Conservation (phyloP, 2,888 invertebrate genomes). For the Drosophila eohydei region DNA sequence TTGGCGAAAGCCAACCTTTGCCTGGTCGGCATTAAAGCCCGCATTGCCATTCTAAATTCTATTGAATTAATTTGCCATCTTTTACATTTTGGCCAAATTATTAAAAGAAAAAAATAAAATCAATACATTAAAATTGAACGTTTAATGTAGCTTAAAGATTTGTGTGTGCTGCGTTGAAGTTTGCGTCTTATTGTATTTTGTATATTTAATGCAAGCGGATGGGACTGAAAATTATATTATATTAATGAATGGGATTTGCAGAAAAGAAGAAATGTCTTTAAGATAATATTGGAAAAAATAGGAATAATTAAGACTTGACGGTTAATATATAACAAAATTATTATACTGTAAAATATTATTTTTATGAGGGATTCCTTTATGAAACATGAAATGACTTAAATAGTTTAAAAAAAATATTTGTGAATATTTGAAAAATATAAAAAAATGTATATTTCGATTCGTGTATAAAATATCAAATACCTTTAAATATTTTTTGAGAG, state of each 20-base stretch:
- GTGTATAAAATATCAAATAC: no score
- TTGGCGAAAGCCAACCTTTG: slow-evolving; percentile 20
- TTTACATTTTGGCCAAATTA: slow-evolving; percentile 6
- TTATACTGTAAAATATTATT: background rate
- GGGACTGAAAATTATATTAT: background rate
- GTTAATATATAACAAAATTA: background rate
- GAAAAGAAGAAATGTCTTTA: background rate
- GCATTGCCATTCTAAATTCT: slow-evolving; percentile 20
- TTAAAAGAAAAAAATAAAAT: slow-evolving; percentile 3
- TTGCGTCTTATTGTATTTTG: background rate
- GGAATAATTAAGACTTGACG: background rate
- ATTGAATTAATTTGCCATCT: slow-evolving; percentile 20
- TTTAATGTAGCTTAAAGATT: slow-evolving; percentile 4
- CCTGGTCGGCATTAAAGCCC: slow-evolving; percentile 8
- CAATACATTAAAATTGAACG: slow-evolving; percentile 22
- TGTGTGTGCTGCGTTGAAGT: background rate
- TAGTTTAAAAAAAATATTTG: no score
- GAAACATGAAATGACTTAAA: no score
- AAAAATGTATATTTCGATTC: no score
- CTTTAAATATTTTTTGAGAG: no score
- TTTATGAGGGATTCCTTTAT: background rate
- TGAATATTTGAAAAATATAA: no score
- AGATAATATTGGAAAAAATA: background rate
- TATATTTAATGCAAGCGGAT: background rate
- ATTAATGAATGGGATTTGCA: no score